Base-by-base conservation (phyloP, 2,113 vertebrate genomes). In the Poeciliopsis retropinna region DNA sequence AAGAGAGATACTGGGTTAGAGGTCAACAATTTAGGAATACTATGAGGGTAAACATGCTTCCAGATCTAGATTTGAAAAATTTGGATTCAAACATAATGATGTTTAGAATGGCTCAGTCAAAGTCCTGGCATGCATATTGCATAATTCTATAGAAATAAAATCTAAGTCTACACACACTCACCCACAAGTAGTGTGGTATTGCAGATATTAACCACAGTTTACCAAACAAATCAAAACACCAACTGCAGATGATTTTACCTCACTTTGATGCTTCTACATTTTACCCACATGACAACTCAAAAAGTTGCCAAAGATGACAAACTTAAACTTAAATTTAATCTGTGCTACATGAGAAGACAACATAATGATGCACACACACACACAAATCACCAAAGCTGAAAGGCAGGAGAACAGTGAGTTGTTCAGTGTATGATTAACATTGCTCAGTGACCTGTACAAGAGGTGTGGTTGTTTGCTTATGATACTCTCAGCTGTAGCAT, bases 211-310 rank as follows among this genome's bases (percentile, higher is more conserved):
- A 15, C 4, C 44, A 29, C 87, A 88, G 88, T 87, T 61, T 76
- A 79, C 82, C 79, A 75, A 86, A 80, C 79, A 80, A 82, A 67
- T 83, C 80, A 76, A 87, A 87, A 87, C 71, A 89, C 88, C 84
- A 62, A 31, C 60, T 51, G 31, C 76, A 75, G 87, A 79, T 92
- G 92, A 93, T 85, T 89, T 94, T 87, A 92, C 65, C 81, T 70
- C 84, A 72, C 68, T 67, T 83, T 87, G 80, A 66, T 72, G 90
- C 10, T 37, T 10, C 34, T 37, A 37, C 79, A 80, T 82, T 81
- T 81, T 75, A 32, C 63, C 44, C 57, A 32, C 62, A 37, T 37
- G 34, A 37, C 34, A 37, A 37, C 34, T 17, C 27, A 31, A 80
- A 61, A 60, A 60, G 19, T 65, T 73, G 44, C 64, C 67, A 64